phyloP scores from a whole-genome alignment of 2,888 invertebrate species.

The Opisthograptis luteolata region DNA sequence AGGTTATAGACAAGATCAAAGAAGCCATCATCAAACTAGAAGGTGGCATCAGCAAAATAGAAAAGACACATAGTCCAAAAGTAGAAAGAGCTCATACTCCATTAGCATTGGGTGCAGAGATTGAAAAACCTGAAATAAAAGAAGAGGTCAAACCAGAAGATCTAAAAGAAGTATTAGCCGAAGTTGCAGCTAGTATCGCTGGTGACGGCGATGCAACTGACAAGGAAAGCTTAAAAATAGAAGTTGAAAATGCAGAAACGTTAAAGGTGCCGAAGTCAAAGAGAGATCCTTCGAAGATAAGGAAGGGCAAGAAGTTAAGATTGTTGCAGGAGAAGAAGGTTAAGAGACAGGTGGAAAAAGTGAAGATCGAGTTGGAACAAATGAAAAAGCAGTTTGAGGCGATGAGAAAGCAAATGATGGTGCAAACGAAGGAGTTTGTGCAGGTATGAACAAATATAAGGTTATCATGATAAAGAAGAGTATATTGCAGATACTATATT shows the following conservation, averaged over 20 bases:
- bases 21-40: slow-evolving; percentile 74
- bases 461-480: background rate
- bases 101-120: too few species aligned
- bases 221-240: background rate
- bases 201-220: background rate
- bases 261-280: slow-evolving; percentile 29
- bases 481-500: too few species aligned
- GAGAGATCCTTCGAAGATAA: slow-evolving; percentile 55
- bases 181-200: slow-evolving; percentile 13
- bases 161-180: slow-evolving; percentile 21
- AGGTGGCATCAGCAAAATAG: slow-evolving; percentile 56
- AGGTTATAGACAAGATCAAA: slow-evolving; percentile 72
- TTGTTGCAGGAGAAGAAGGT: slow-evolving; percentile 63
- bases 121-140: slow-evolving; percentile 17
- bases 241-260: slow-evolving; percentile 10
- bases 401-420: slow-evolving; percentile 66
- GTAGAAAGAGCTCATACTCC: slow-evolving; percentile 14
- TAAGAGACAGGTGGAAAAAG: slow-evolving; percentile 67
- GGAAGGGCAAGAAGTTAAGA: slow-evolving; percentile 61
- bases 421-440: slow-evolving; percentile 51
- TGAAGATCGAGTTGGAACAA: slow-evolving; percentile 64
- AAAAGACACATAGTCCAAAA: slow-evolving; percentile 28
- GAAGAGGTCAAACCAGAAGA: slow-evolving; percentile 4
- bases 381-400: slow-evolving; percentile 71
- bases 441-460: slow-evolving; percentile 21